phyloP scores from a whole-genome alignment of 2,888 invertebrate species.

The Anaspis maculata region DNA sequence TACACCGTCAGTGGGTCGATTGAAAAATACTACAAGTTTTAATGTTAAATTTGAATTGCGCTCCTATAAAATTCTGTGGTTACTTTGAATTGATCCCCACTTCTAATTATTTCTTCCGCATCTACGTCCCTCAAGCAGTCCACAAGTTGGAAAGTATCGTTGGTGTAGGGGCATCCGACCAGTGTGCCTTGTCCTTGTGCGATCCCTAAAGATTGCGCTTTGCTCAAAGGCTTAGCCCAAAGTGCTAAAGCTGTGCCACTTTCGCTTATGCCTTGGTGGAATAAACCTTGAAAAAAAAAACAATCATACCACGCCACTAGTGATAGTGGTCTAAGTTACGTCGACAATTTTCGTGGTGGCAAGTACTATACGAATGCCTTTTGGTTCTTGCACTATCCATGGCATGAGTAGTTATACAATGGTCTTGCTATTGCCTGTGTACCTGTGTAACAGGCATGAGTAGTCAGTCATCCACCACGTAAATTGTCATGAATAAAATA shows the following conservation, averaged over 20 bases:
- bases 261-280: slow-evolving; percentile 40
- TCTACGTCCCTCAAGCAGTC: slow-evolving; percentile 38
- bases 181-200: slow-evolving; percentile 37
- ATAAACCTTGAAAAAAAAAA: slow-evolving; percentile 37
- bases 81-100: slow-evolving; percentile 42
- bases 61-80: slow-evolving; percentile 1
- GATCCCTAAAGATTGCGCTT: slow-evolving; percentile 21
- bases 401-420: too few relatives aligned
- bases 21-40: slow-evolving; percentile 38
- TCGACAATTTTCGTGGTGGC: too few relatives aligned
- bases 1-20: slow-evolving; percentile 44
- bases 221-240: slow-evolving; percentile 32
- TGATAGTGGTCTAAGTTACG: too few relatives aligned
- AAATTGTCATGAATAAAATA: too few relatives aligned
- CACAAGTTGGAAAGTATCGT: slow-evolving; percentile 33
- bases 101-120: slow-evolving; percentile 34
- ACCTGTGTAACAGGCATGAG: too few relatives aligned
- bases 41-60: not conserved
- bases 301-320: too few relatives aligned
- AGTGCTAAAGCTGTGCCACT: slow-evolving; percentile 42
- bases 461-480: too few relatives aligned
- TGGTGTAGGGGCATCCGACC: slow-evolving; percentile 30
- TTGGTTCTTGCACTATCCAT: too few relatives aligned
- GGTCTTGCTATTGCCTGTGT: too few relatives aligned
- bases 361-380: too few relatives aligned